Conservation (phyloP, 2,888 invertebrate genomes). For the Melanargia galathea region DNA sequence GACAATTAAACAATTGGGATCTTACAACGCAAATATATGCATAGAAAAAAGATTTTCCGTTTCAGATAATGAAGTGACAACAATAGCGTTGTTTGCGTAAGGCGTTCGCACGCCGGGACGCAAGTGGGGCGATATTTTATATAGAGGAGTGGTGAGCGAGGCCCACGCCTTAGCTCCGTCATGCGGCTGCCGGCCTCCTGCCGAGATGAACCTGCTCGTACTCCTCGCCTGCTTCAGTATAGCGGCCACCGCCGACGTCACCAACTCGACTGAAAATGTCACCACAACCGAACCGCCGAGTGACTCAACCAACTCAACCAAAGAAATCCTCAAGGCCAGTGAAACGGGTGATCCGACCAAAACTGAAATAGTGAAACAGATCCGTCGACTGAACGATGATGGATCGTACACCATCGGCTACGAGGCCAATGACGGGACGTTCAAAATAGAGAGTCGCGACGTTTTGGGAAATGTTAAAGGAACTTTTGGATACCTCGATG, state of each 20-base stretch:
- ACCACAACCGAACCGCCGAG: slow-evolving; percentile 47
- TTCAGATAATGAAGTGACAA: slow-evolving; percentile 81
- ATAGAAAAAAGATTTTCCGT: slow-evolving; percentile 81
- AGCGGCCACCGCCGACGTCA: slow-evolving; percentile 45
- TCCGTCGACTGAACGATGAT: slow-evolving; percentile 90
- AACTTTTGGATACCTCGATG: slow-evolving; percentile 91
- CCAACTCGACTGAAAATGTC: slow-evolving; percentile 48
- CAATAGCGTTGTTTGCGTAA: slow-evolving; percentile 76
- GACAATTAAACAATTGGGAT: slow-evolving; percentile 79
- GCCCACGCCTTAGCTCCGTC: slow-evolving; percentile 72
- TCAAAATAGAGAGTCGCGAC: slow-evolving; percentile 92
- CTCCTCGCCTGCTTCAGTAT: slow-evolving; percentile 63
- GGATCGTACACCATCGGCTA: slow-evolving; percentile 93
- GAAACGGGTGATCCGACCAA: slow-evolving; percentile 87
- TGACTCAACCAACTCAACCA: slow-evolving; percentile 66
- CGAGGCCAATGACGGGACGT: slow-evolving; percentile 92
- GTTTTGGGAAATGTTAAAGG: slow-evolving; percentile 91
- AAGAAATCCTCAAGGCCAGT: slow-evolving; percentile 82
- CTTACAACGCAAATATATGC: slow-evolving; percentile 67
- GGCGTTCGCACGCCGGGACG: slow-evolving; percentile 68
- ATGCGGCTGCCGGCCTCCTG: slow-evolving; percentile 69
- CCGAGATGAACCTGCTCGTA: slow-evolving; percentile 71
- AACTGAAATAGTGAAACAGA: slow-evolving; percentile 90
- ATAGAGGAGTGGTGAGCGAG: slow-evolving; percentile 67
- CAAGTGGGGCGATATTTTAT: slow-evolving; percentile 80